phyloP scores from a whole-genome alignment of 2,888 invertebrate genomes.

The Apamea anceps region DNA sequence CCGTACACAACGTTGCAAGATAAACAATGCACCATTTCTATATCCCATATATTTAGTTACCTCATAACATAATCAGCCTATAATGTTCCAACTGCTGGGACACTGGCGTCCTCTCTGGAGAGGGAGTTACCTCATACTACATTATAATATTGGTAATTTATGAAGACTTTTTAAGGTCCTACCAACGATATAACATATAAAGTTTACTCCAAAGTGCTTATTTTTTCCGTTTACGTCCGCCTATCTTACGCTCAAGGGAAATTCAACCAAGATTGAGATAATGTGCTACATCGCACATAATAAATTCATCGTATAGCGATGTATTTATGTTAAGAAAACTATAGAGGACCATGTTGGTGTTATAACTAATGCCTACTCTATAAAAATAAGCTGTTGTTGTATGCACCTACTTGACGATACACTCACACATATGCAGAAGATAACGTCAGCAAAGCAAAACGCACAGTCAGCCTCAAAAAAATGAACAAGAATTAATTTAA shows the following conservation, averaged over 20 bases:
- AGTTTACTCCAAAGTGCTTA: conserved; percentile 23
- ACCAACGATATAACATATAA: conserved; percentile 6
- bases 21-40: neutral
- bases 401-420: neutral
- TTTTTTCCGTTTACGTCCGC: conserved; percentile 32
- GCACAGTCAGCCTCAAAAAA: neutral
- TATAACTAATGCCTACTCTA: neutral
- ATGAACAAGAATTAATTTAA: too few relatives aligned
- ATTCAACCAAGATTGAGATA: conserved; percentile 47
- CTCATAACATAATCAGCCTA: too few relatives aligned
- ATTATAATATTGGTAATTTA: neutral
- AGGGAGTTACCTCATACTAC: too few relatives aligned
- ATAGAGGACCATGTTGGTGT: neutral
- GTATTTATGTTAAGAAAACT: conserved; percentile 32
- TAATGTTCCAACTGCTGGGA: too few relatives aligned
- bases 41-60: too few relatives aligned
- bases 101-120: too few relatives aligned
- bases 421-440: neutral
- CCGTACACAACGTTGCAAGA: neutral
- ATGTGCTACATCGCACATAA: conserved; percentile 17
- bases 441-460: neutral
- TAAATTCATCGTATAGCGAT: neutral
- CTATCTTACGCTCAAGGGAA: conserved; percentile 51
- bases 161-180: conserved; percentile 1
- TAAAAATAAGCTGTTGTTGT: neutral